Evolutionary conservation across 2,888 invertebrate genomes (phyloP).

Genomic region (Elysia crispata): DNA sequence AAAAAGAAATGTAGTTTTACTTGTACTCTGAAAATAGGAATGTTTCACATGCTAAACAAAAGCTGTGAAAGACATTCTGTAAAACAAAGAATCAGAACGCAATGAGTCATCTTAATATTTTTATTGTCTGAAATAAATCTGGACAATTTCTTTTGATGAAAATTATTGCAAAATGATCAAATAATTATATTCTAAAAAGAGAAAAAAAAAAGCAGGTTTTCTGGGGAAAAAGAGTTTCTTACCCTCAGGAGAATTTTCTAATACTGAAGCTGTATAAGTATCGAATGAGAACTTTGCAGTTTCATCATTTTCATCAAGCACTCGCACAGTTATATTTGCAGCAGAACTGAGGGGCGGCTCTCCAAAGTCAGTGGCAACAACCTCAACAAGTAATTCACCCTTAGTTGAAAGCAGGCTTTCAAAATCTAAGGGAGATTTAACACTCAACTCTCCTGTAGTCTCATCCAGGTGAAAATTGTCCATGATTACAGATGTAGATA

Average conservation of each 20-base stretch:
- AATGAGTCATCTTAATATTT: no score
- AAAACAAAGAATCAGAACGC: no score
- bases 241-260: constrained; percentile 90
- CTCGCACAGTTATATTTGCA: constrained; percentile 78
- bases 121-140: neutral
- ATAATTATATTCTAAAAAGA: neutral
- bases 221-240: constrained; percentile 51
- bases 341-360: constrained; percentile 53
- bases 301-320: constrained; percentile 87
- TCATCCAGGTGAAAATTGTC: constrained; percentile 81
- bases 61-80: no score
- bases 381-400: constrained; percentile 60
- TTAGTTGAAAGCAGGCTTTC: constrained; percentile 57
- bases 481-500: neutral
- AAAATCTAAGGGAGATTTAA: constrained; percentile 65
- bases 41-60: no score
- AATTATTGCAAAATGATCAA: neutral
- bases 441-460: constrained; percentile 81
- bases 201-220: neutral
- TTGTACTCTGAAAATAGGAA: no score
- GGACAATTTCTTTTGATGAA: neutral
- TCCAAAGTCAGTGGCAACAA: constrained; percentile 66
- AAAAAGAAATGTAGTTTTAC: no score
- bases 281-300: constrained; percentile 86
- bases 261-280: constrained; percentile 85